Evolutionary conservation across 2,888 invertebrate species (phyloP), one percentile per base, ranked within the genome.

Genomic region (Chymomyza caudatula): DNA sequence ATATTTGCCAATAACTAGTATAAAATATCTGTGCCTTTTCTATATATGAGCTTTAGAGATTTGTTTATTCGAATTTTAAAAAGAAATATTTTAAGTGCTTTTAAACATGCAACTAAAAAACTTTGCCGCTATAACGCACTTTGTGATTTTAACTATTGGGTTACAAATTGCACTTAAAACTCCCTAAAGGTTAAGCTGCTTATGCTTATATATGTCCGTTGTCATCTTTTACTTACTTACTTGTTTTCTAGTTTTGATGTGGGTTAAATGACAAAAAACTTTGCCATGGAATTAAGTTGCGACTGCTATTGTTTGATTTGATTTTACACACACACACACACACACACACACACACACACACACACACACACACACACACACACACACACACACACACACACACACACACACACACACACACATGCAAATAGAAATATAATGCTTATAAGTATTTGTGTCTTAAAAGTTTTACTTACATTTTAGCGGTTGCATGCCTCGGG

Each of bases 221-320:
- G 37, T 19, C 19, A 43, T 64, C 61, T 67, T 60, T 68, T 37
- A 37, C 29, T 37, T 37, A 58, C 60, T 75, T 57, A 42, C 62
- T 42, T 57, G 51, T 51, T 51, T 57, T 62, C 15, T 57, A 64
- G 55, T 64, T 71, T 37, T 55, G 59, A 63, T 70, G 67, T 63
- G 53, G 59, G 63, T 54, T 59, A 63, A 20, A 20, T 13, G 51
- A 51, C 51, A 13, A 11, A 25, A n/a, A 29, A 67, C 13, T 60
- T 72, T 49, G 37, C 51, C 61, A 53, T 59, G 37, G 43, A 22
- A 67, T 20, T 15, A 47, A 19, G 15, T 47, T 47, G 15, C 59
- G 67, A 23, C 57, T 29, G 51, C 53, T 62, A 68, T 76, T 74
- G 74, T 76, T 65, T 73, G 62, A 69, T 75, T 75, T 73, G 63